Conservation (phyloP, 1,140 invertebrate species). For the Drosophila paulistorum region DNA sequence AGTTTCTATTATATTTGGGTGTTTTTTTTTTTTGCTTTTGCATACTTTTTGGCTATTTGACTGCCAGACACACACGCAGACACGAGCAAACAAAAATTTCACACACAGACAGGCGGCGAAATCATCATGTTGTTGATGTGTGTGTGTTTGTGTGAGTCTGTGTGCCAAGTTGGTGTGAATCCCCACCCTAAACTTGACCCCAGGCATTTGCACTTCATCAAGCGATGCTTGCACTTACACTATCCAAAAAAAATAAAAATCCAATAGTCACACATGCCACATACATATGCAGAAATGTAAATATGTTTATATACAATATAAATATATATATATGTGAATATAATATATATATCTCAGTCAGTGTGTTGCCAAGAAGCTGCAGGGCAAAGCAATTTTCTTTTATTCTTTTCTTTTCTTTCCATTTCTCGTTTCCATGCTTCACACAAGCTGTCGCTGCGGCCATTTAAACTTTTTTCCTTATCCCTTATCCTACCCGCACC, state of each 20-base stretch:
- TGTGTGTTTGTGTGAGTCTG: constrained; percentile 27
- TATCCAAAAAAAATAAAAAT: constrained; percentile 44
- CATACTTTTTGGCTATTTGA: constrained; percentile 34
- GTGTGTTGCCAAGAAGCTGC: constrained; percentile 66
- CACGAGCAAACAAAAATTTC: constrained; percentile 43
- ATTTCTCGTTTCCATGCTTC: constrained; percentile 8
- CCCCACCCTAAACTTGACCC: constrained; percentile 76
- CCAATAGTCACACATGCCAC: constrained; percentile 20
- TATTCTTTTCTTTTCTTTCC: constrained; percentile 50
- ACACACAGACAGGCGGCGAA: constrained; percentile 38
- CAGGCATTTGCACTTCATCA: constrained; percentile 80
- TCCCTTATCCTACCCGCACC: not conserved
- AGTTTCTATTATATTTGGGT: constrained; percentile 1
- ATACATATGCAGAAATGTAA: constrained; percentile 26
- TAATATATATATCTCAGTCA: constrained; percentile 34
- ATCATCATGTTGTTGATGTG: constrained; percentile 32
- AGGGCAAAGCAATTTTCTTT: constrained; percentile 63
- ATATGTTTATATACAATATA: constrained; percentile 12
- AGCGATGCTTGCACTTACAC: constrained; percentile 56
- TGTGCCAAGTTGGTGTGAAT: constrained; percentile 37
- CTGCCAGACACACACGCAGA: constrained; percentile 35
- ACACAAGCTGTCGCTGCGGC: constrained; percentile 47
- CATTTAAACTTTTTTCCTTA: constrained; percentile 56
- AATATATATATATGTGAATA: constrained; percentile 29
- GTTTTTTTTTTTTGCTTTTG: constrained; percentile 26